Base-by-base conservation (phyloP, 2,888 invertebrate genomes). In the Azorinus chamasolen region DNA sequence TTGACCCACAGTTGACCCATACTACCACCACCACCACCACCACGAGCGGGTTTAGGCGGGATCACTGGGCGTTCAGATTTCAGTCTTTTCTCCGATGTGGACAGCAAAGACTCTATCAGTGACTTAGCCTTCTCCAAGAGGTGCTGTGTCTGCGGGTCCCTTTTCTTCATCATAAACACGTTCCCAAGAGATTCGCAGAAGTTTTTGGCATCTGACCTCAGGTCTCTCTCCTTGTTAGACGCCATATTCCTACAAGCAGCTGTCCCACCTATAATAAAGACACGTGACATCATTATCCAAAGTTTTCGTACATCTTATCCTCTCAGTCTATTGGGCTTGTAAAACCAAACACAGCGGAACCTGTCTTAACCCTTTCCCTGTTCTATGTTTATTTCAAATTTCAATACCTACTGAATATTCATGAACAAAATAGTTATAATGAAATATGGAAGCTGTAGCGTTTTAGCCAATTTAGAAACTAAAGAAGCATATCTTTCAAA, bases 1-100 rank as follows among this genome's bases (percentile, higher is more conserved):
- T 90, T 89, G 45, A 90, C 87, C 90, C 90, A 90, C 16, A 90
- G 83, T 58, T 90, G 90, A 0, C 90, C 90, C 89, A 90, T 90
- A 22, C 87, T 81, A n/a, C 87, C 87, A 43, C 80, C 75, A 0
- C 83, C 72, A n/a, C 72, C 83, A 8, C 58, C 65, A 43, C 20
- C 73, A 22, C 62, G 72, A 58, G 57, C 66, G 37, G 50, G 87
- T 58, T 63, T 82, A 69, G 54, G 85, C 57, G 48, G 73, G 54
- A 78, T 43, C 14, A 65, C 57, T n/a, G 75, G 84, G 10, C 76
- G 74, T 57, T 72, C 61, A 58, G 51, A 53, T 75, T 79, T 79
- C 10, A 55, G 68, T 39, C 84, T 83, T 65, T 85, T 83, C 48
- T 87, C 87, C 6, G 81, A 70, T 16, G 45, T 45, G 24, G 62